Conservation (phyloP, 2,888 invertebrate genomes). For the Rhagophthalmus giganteus region DNA sequence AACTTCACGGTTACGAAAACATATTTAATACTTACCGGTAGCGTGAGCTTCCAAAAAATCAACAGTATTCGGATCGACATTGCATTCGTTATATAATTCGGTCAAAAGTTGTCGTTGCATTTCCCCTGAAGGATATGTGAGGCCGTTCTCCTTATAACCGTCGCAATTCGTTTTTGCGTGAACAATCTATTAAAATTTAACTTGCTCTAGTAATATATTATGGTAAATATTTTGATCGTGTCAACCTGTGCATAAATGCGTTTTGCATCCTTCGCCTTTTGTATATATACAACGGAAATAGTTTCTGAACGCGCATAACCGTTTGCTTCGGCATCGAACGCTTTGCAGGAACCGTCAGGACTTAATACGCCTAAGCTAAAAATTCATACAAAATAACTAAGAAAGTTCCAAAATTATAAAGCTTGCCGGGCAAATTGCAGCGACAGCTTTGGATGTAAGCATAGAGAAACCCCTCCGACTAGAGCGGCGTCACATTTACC, state of each 20-base stretch:
- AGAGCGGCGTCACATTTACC: constrained; percentile 88
- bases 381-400: not conserved
- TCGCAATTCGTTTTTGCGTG: constrained; percentile 51
- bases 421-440: constrained; percentile 78
- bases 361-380: constrained; percentile 75
- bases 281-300: constrained; percentile 69
- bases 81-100: constrained; percentile 70
- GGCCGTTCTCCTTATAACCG: constrained; percentile 51
- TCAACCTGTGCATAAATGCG: constrained; percentile 12
- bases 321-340: constrained; percentile 82
- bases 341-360: constrained; percentile 82
- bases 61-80: constrained; percentile 70
- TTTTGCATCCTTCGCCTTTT: constrained; percentile 62
- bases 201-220: not conserved
- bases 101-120: constrained; percentile 64
- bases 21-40: constrained; percentile 60
- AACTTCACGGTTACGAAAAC: not conserved
- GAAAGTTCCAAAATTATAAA: not conserved
- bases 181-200: constrained; percentile 26
- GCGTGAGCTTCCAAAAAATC: constrained; percentile 88
- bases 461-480: constrained; percentile 84
- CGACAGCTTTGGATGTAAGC: constrained; percentile 85
- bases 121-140: constrained; percentile 53
- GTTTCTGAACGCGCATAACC: constrained; percentile 87
- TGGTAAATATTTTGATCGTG: not conserved